Base-by-base conservation (phyloP, 2,888 invertebrate genomes). In the Chrysolina americana region DNA sequence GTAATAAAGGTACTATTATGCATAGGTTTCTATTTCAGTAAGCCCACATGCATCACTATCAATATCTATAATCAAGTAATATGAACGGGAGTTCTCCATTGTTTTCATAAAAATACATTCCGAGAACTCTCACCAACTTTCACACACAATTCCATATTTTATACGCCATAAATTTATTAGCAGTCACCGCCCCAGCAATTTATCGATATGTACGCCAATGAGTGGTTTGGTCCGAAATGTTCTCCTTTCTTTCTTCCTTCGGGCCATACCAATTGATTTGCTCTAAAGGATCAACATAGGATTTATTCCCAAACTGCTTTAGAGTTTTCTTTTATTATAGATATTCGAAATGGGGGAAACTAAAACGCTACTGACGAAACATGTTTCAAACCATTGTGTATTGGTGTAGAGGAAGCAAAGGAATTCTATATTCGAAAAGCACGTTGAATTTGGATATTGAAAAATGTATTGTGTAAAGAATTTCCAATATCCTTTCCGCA, bases 181-280 rank as follows among this genome's bases (percentile, higher is more conserved):
- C 50, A 36, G 8, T 59, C n/a, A 59, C 36, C 21, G 15, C 2
- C 23, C 36, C 6, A 15, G 11, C 6, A 13, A 59, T n/a, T 28
- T 2, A 28, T n/a, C n/a, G 15, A 6, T 2, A n/a, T 17, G 59
- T n/a, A 59, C 59, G 59, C 59, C 59, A 59, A n/a, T 59, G 59
- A 15, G 36, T n/a, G 23, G 23, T 28, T 59, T 59, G 59, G 59
- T 59, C 59, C n/a, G n/a, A 59, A 36, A 62, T 80, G 76, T 78
- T 77, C 79, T 80, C 78, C 79, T 81, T 79, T 80, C 81, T 78
- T 78, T 81, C 81, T 81, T 83, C 81, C 84, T 81, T 79, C 79
- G 76, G 82, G 82, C 82, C 81, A 81, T 80, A 80, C 83, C 85
- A 83, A 86, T 86, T 86, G 85, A 86, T 86, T 86, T 84, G 84